These are phyloP conservation scores for Caenorhabditis elegans DNA, from an alignment of 1,140 invertebrate genomes.

Conservation along the genomic window DNA sequence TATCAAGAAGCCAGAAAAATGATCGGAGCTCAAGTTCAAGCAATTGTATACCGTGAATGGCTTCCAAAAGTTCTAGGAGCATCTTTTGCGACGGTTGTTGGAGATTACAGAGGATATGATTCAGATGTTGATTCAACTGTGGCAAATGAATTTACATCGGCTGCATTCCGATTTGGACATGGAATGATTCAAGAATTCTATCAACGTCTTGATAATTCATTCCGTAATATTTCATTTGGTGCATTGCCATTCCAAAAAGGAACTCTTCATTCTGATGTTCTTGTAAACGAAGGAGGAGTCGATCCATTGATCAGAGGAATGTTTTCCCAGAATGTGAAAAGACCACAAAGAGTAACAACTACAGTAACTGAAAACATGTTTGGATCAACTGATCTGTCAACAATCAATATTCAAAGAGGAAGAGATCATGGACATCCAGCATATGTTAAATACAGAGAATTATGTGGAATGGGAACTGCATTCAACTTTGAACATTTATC, in stretches of 20 bases:
- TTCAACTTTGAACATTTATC: constrained; percentile 73
- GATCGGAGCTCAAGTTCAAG: constrained; percentile 68
- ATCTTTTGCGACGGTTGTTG: constrained; percentile 65
- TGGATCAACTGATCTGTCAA: constrained; percentile 67
- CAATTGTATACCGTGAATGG: constrained; percentile 61
- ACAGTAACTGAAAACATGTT: constrained; percentile 66
- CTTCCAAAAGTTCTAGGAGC: constrained; percentile 63
- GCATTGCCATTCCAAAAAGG: constrained; percentile 59
- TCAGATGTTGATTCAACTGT: constrained; percentile 71
- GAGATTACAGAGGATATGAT: constrained; percentile 71
- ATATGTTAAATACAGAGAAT: constrained; percentile 78
- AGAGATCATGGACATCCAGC: constrained; percentile 68
- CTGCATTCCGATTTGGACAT: constrained; percentile 74
- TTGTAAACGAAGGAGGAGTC: constrained; percentile 63
- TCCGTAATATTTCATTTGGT: constrained; percentile 58
- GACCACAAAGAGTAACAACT: constrained; percentile 61
- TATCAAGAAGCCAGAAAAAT: constrained; percentile 70
- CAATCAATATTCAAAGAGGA: constrained; percentile 68
- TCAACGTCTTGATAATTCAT: constrained; percentile 57
- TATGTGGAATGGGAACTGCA: constrained; percentile 75
- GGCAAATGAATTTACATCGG: constrained; percentile 73
- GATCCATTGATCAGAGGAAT: constrained; percentile 64
- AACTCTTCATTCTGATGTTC: constrained; percentile 61
- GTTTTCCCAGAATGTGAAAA: constrained; percentile 60
- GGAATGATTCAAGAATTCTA: constrained; percentile 69